phyloP scores from a whole-genome alignment of 2,113 vertebrate species.

The Mobula hypostoma region DNA sequence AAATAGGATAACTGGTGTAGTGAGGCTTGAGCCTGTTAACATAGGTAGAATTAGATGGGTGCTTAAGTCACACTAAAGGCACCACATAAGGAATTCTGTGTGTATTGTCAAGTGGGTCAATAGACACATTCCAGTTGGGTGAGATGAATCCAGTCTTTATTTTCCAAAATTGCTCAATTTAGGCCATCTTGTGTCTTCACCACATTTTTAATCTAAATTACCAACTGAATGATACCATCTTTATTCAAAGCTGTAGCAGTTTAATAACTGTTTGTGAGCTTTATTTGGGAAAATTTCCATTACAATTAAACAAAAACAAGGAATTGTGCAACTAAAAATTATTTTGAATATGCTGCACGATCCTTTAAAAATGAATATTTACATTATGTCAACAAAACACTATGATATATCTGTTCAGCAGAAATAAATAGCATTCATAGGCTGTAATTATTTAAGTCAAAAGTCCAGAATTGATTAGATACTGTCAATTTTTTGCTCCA shows the following conservation, averaged over 20 bases:
- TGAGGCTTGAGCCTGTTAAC: no score
- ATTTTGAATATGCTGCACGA: neutral
- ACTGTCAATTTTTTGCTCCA: neutral
- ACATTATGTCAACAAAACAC: slow-evolving; percentile 1
- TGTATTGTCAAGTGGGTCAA: no score
- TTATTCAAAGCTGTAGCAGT: slow-evolving; percentile 16
- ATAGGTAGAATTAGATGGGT: no score
- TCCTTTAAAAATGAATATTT: slow-evolving; percentile 7
- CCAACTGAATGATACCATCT: neutral
- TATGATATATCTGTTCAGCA: neutral
- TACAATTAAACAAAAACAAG: slow-evolving; percentile 31
- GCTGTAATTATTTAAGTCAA: neutral
- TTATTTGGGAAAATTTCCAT: slow-evolving; percentile 8
- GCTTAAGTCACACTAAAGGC: no score
- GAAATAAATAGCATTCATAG: slow-evolving; percentile 3
- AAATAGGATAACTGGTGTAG: no score
- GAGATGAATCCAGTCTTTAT: no score
- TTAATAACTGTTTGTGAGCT: slow-evolving; percentile 1
- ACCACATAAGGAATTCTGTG: no score
- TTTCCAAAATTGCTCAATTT: no score
- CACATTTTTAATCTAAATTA: neutral
- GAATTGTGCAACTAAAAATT: neutral
- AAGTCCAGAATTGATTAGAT: slow-evolving; percentile 9
- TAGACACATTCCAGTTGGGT: no score
- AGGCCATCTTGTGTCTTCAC: neutral